phyloP scores from a whole-genome alignment of 2,888 invertebrate genomes.

The Lithophane socia region DNA sequence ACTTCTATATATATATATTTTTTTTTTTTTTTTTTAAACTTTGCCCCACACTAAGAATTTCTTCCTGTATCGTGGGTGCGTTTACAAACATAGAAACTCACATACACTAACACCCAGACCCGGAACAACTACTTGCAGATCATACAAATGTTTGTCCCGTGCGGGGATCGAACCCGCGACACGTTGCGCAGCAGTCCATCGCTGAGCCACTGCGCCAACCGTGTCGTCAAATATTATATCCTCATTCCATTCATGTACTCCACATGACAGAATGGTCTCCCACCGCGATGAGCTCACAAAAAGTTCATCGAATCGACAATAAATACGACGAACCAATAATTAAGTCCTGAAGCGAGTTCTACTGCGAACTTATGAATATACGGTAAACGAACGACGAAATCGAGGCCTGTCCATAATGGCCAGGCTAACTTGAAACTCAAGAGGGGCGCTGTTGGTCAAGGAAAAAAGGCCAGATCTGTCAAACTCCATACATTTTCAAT shows the following conservation, averaged over 20 bases:
- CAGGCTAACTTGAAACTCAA: slow-evolving; percentile 1
- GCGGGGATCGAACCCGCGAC: too few relatives aligned
- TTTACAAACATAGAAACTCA: too few relatives aligned
- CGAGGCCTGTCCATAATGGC: slow-evolving; percentile 14
- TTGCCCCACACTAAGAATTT: too few relatives aligned
- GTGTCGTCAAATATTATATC: too few relatives aligned
- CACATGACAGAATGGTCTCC: slow-evolving; percentile 55
- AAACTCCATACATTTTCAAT: not conserved
- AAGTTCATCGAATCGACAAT: slow-evolving; percentile 55
- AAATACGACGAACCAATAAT: slow-evolving; percentile 70
- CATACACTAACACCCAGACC: too few relatives aligned
- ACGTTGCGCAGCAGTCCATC: too few relatives aligned
- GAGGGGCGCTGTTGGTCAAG: slow-evolving; percentile 15
- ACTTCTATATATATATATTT: too few relatives aligned
- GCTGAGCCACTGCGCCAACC: too few relatives aligned
- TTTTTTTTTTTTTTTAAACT: too few relatives aligned
- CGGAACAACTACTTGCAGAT: too few relatives aligned
- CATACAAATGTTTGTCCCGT: too few relatives aligned
- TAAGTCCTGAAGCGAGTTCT: slow-evolving; percentile 66
- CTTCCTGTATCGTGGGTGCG: too few relatives aligned
- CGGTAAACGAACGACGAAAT: slow-evolving; percentile 61
- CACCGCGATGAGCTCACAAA: slow-evolving; percentile 58
- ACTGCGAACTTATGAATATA: slow-evolving; percentile 72
- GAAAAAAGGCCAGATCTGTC: not conserved
- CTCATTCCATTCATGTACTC: slow-evolving; percentile 15